phyloP scores from a whole-genome alignment of 2,113 vertebrate species.

The Larimichthys crocea region DNA sequence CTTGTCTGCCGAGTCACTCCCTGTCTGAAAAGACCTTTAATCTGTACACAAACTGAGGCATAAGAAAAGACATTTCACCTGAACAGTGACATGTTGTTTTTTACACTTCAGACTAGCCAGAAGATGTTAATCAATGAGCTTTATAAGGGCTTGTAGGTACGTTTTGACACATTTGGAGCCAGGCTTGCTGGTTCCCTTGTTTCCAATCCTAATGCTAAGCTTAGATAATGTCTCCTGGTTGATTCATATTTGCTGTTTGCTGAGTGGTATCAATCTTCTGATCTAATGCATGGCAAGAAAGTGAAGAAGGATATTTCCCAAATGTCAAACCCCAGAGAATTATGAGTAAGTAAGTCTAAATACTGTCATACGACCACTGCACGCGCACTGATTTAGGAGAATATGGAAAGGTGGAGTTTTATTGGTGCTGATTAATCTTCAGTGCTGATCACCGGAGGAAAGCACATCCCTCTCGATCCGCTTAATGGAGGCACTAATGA shows the following conservation, averaged over 20 bases:
- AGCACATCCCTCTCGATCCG: slow-evolving; percentile 62
- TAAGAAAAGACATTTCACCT: no score
- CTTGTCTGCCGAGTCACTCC: no score
- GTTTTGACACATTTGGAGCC: no score
- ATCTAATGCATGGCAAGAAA: not conserved
- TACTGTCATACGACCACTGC: not conserved
- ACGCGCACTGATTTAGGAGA: not conserved
- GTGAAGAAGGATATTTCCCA: not conserved
- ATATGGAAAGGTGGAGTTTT: slow-evolving; percentile 43
- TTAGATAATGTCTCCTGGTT: not conserved
- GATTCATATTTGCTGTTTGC: not conserved
- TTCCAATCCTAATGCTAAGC: not conserved
- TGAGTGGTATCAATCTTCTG: not conserved
- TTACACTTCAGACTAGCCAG: not conserved
- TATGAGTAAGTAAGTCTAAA: slow-evolving; percentile 6
- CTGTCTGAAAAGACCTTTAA: no score
- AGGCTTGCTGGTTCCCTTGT: not conserved
- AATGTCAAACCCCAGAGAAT: slow-evolving; percentile 7
- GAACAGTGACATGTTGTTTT: not conserved
- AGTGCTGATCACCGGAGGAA: slow-evolving; percentile 62
- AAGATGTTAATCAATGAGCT: not conserved
- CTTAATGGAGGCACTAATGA: slow-evolving; percentile 79
- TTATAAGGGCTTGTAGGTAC: no score
- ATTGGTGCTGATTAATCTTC: slow-evolving; percentile 67
- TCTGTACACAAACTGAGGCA: no score